Evolutionary conservation across 92 coral and sea anemone species (phyloP), one percentile per base, ranked within the genome.

Genomic region (Epizoanthus illoricatus): DNA sequence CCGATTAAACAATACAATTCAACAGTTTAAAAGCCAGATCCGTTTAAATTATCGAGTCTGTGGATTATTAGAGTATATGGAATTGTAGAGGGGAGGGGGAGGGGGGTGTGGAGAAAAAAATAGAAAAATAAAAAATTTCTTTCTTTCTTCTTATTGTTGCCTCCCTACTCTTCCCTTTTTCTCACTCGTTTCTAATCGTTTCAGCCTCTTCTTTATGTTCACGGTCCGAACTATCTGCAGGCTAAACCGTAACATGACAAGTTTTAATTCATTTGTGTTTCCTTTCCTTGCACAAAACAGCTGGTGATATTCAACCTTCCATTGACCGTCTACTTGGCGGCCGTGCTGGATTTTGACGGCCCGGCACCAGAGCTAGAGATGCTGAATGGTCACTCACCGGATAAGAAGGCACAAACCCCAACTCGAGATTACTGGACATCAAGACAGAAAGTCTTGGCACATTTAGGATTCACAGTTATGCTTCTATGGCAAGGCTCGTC

Each of bases 241-340:
- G 9, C 1, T 10, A 45, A 45, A 43, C 49, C 49, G 10, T 7
- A 49, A 49, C 49, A 43, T 43, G 49, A 28, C 36, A 43, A 43
- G 5, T 43, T 49, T 5, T 8, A 1, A 5, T 49, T 49, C 0
- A 49, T 49, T 49, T 49, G 55, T 49, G 15, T 60, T 3, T 70
- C 68, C 17, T 24, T 13, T 62, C 63, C 69, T 85, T 43, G 28
- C 8, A 63, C 28, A n/a, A 78, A 17, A 49, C 89, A 95, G 98
- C 86, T 93, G 54, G 79, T 91, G 65, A 56, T 90, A 60, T 95
- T 95, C 58, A 91, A 95, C 74, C 79, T 95, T 41, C 95, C 95
- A 18, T 54, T 93, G 64, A 93, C 97, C 17, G 65, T 89, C 4
- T 95, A 94, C 84, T 79, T 95, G 64, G 94, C 98, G 0, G 86